Base-by-base conservation (phyloP, 2,888 invertebrate species). In the Seladonia tumulorum region DNA sequence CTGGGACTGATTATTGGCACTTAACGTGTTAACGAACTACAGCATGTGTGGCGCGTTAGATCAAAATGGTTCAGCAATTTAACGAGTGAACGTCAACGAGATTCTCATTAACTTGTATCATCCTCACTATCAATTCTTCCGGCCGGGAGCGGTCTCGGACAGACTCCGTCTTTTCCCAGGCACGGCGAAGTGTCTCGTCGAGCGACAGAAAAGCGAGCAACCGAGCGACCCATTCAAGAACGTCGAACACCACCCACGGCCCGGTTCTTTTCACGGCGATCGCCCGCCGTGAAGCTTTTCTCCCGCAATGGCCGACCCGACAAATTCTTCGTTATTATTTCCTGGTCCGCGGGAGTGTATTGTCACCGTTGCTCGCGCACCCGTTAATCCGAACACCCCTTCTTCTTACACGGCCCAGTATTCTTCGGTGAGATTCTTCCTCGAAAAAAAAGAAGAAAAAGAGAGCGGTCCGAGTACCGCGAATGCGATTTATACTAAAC, bases 301-400 rank as follows among this genome's bases (percentile, higher is more conserved):
- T 14, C 12, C 49, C 12, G 25, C 25, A 47, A 68, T 25, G 22
- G n/a, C n/a, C n/a, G 29, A 39, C 35, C n/a, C 66, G 18, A 57
- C 73, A 53, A 83, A 80, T 71, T 75, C 71, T 35, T 80, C 75
- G 75, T 80, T 80, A 80, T 45, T 71, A 68, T 82, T 82, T 57
- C 16, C 29, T 8, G 53, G 60, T 25, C n/a, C 60, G 5, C n/a
- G 60, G 25, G 60, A 5, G n/a, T 14, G 29, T 29, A 63, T 63
- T 63, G 63, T 63, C 18, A 16, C 2, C 63, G 60, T 60, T 57
- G n/a, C n/a, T 12, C 25, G 4, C 57, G 10, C 60, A 2, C 22
- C 53, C 60, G 60, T 60, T 60, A n/a, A 14, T n/a, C 12, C 60
- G 25, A 25, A 60, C 25, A 60, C n/a, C 14, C 25, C 60, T 60